Base-by-base conservation (phyloP, 2,888 invertebrate species). In the Eupithecia subumbrata region DNA sequence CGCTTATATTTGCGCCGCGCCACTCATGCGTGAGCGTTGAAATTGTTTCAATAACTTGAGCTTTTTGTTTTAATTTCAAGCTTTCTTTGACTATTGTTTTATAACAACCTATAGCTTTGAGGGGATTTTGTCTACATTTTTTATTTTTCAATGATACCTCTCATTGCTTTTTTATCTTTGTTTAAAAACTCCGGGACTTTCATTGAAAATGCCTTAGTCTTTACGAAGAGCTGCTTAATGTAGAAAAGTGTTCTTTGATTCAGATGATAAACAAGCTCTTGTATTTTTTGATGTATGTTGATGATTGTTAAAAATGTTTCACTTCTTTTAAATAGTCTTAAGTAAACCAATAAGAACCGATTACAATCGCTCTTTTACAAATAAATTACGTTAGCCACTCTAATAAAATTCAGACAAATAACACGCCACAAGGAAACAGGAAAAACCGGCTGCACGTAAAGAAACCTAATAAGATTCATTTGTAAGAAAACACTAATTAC, bases 21-120 rank as follows among this genome's bases (percentile, higher is more conserved):
- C 87, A 92, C 90, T 94, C 93, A 94, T 92, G 95, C 94, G 92
- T 94, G 92, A 90, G 90, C 88, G 88, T 90, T 90, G 86, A 89
- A 95, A 94, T 94, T 94, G 94, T 94, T 95, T 93, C 91, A 88
- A 93, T 93, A 93, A 92, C 92, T 93, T 92, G 84, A 87, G 84
- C 89, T 90, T 93, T 94, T 93, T 94, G 92, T 93, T 92, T 91
- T 91, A 89, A 90, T 92, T 92, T 91, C 89, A 92, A 92, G 89
- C 90, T 92, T 91, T 88, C 89, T 90, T 88, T 83, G 82, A 81
- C 82, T 84, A 82, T 86, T 83, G 81, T 86, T 83, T 60, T 56
- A 25, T 40, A 66, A 43, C 25, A 68, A 68, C 40, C 34, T 67
- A 34, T 64, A 34, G 64, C 64, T 64, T 34, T 34, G 18, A 64